Base-by-base conservation (phyloP, 2,888 invertebrate genomes). In the Aporophyla nigra region DNA sequence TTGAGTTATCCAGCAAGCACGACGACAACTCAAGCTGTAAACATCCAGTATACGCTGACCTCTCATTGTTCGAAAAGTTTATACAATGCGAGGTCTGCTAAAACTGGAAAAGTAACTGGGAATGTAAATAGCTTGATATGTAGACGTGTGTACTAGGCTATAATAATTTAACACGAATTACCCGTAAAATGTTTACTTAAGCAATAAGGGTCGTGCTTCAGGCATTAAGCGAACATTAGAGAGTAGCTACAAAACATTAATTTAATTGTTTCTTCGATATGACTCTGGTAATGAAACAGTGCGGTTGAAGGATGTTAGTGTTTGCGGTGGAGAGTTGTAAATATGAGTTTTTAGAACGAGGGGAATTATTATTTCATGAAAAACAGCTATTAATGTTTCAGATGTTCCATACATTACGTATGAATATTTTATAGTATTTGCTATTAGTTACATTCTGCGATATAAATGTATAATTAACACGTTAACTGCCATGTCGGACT, bases 231-330 rank as follows among this genome's bases (percentile, higher is more conserved):
- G 53, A 49, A 82, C 46, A 65, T 49, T n/a, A 74, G 65, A 74
- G 65, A 65, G 27, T 40, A 49, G 24, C 53, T n/a, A 58, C 56
- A 58, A 40, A 68, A 46, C 46, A 68, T 58, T 59, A 7, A 75
- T 81, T 67, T 75, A 24, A 65, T 72, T 72, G 46, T 46, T 46
- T 14, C 27, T 53, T 24, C 65, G 53, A 33, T 58, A 63, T 27
- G 14, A 4, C 16, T 58, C 53, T 7, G 5, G 21, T 53, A 49
- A 80, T 40, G 24, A 65, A 80, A 80, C 58, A 74, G 53, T 74
- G 46, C 19, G n/a, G 46, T 59, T 49, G 12, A 12, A 24, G 19
- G 14, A n/a, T 27, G 12, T 71, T 43, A 0, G 19, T n/a, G 33
- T 1, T 33, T 33, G 33, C 33, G 33, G 33, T 33, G 14, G 40